Conservation (phyloP, 2,113 vertebrate species). For the Gobio gobio region DNA sequence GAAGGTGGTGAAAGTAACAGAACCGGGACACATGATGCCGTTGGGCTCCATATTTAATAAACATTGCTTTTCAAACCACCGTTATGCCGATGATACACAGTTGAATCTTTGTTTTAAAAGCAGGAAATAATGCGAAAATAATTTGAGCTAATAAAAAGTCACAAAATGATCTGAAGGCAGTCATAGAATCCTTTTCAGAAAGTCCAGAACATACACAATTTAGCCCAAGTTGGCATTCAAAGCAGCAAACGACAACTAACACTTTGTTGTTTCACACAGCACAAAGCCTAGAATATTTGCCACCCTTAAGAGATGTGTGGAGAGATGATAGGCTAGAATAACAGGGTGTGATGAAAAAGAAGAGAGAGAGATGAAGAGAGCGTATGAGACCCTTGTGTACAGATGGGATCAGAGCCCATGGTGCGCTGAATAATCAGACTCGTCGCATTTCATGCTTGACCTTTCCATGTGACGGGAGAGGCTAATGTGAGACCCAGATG, state of each 20-base stretch:
- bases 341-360: constrained; percentile 34
- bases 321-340: constrained; percentile 34
- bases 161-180: not conserved
- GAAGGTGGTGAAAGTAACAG: no score
- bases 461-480: constrained; percentile 67
- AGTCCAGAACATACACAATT: not conserved
- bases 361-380: constrained; percentile 45
- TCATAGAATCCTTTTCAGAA: not conserved
- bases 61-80: no score
- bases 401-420: constrained; percentile 63
- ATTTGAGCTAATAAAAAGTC: no score
- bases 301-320: constrained; percentile 35
- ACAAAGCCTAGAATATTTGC: constrained; percentile 11
- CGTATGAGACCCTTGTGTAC: constrained; percentile 51
- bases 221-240: not conserved
- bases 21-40: no score
- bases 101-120: no score
- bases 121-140: no score
- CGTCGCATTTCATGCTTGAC: constrained; percentile 71
- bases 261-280: not conserved
- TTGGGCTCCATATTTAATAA: no score
- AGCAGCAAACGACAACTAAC: not conserved
- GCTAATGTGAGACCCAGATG: constrained; percentile 68
- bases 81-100: no score
- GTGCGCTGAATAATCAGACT: constrained; percentile 67